A percentile compares a stretch with the other conserved stretches of the same genome.
Conservation (phyloP, 2,888 invertebrate species). For the Pimpla rufipes region DNA sequence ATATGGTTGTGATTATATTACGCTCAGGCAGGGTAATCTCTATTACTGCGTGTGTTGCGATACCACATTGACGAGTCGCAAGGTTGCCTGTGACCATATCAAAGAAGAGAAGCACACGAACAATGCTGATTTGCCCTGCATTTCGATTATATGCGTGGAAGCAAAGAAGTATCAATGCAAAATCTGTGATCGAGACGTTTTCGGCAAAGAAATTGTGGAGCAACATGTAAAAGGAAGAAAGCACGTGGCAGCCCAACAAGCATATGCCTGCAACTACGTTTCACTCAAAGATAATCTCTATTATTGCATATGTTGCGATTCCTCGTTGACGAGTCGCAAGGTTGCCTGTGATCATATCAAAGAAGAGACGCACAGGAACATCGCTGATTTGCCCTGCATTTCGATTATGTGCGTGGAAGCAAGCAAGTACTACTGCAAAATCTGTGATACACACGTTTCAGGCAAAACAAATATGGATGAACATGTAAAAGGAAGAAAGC, state of each 20-base stretch:
- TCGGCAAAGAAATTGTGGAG: too few species aligned
- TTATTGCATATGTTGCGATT: constrained; percentile 7
- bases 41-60: neutral
- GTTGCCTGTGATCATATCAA: neutral
- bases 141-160: too few species aligned
- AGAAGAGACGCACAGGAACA: neutral
- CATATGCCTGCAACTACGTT: constrained; percentile 7
- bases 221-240: too few species aligned
- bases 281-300: neutral
- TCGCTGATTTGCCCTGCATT: neutral
- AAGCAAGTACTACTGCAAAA: neutral
- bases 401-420: neutral
- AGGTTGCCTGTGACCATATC: neutral
- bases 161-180: too few species aligned
- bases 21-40: too few species aligned
- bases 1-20: too few species aligned
- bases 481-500: too few species aligned
- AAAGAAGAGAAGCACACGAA: neutral
- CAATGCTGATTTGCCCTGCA: too few species aligned
- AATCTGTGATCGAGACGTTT: too few species aligned
- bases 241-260: too few species aligned
- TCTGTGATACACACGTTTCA: neutral
- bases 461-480: neutral
- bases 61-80: neutral
- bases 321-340: neutral